Evolutionary conservation across 2,797 vertebrate species (phyloP).

Genomic region (Gallinago solitaria): DNA sequence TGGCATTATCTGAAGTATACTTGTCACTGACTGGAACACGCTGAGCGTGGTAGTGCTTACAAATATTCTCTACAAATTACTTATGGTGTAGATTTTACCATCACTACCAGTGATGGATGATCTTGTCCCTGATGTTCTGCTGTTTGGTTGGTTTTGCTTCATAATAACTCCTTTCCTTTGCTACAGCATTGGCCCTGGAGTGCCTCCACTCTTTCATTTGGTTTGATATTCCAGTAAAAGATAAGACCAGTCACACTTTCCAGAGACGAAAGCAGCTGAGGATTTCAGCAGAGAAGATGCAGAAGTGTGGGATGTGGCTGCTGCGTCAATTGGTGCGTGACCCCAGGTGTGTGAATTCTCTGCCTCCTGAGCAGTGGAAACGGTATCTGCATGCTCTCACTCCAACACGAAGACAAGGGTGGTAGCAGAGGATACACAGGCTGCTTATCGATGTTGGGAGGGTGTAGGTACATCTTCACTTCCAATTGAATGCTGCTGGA

Average conservation of each 20-base stretch:
- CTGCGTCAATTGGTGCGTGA: neutral
- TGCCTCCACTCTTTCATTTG: neutral
- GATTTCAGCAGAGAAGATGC: neutral
- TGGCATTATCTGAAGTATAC: neutral
- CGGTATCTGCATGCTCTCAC: neutral
- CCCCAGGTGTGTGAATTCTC: neutral
- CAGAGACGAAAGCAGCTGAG: neutral
- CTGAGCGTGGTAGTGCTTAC: neutral
- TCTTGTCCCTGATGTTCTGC: neutral
- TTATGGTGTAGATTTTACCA: neutral
- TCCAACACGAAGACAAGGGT: no score
- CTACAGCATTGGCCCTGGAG: neutral
- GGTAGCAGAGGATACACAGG: neutral
- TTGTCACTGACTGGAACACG: neutral
- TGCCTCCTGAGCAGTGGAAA: neutral
- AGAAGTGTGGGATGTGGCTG: neutral
- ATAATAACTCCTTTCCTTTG: neutral
- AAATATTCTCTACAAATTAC: neutral
- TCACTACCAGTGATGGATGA: neutral
- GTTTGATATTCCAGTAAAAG: constrained; percentile 2
- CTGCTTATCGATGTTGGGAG: neutral
- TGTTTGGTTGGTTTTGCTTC: neutral
- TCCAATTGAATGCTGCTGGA: neutral
- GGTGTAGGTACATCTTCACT: neutral
- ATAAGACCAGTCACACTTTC: neutral